Evolutionary conservation across 23 tunicate species (phyloP).

Genomic region (Styela clava): DNA sequence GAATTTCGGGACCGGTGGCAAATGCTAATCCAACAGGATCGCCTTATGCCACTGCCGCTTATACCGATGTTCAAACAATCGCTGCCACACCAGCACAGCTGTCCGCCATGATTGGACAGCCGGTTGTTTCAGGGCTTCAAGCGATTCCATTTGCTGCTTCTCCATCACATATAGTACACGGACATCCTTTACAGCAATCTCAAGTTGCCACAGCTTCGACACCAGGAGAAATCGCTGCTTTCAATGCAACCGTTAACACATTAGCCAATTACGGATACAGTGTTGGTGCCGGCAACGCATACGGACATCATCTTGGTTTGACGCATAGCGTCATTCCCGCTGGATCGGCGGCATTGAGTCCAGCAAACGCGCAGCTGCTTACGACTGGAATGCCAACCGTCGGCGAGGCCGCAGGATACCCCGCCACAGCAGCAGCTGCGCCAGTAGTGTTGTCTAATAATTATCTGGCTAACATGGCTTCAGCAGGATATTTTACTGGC

Average conservation of each 20-base stretch:
- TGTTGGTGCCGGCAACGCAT: conserved; percentile 26
- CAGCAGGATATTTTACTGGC: conserved; percentile 57
- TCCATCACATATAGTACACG: conserved; percentile 28
- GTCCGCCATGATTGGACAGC: conserved; percentile 32
- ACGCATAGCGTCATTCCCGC: conserved; percentile 44
- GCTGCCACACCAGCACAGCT: conserved; percentile 10
- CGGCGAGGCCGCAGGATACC: conserved; percentile 27
- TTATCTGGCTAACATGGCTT: conserved; percentile 56
- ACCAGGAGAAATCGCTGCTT: conserved; percentile 34
- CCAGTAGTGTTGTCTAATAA: conserved; percentile 40
- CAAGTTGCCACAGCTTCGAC: conserved; percentile 24
- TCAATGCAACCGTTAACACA: conserved; percentile 33
- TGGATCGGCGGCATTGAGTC: conserved; percentile 59
- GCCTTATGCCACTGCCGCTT: conserved; percentile 70
- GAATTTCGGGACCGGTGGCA: conserved; percentile 77
- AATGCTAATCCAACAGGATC: conserved; percentile 96
- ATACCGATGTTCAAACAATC: conserved; percentile 41
- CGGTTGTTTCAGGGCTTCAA: conserved; percentile 20
- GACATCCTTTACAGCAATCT: conserved; percentile 24
- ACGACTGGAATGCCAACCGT: conserved; percentile 23
- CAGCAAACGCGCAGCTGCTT: conserved; percentile 22
- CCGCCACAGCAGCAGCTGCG: conserved; percentile 59
- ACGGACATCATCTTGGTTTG: conserved; percentile 24
- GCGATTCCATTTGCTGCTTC: conserved; percentile 21
- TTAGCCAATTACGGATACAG: conserved; percentile 50